phyloP scores from a whole-genome alignment of 2,113 vertebrate genomes.

The Mormyrus iriodes region DNA sequence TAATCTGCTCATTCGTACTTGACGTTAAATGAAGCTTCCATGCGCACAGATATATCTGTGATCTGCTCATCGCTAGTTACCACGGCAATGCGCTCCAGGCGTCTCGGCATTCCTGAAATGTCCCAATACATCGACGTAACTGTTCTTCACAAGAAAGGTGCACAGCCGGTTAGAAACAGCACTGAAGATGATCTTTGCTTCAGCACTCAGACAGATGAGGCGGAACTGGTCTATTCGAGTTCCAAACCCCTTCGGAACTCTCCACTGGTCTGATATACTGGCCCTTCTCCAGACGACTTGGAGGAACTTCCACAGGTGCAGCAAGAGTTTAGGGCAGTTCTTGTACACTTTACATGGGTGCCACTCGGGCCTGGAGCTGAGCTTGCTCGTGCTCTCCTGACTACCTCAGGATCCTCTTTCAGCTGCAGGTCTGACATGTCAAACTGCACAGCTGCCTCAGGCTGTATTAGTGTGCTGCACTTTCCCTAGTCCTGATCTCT shows the following conservation, averaged over 20 bases:
- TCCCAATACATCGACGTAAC: not conserved
- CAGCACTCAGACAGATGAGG: conserved; percentile 14
- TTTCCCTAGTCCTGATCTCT: conserved; percentile 22
- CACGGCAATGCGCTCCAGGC: not conserved
- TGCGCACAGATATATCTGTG: too few relatives aligned
- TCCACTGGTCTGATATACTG: conserved; percentile 18
- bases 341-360: conserved; percentile 23
- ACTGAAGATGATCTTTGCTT: conserved; percentile 26
- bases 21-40: too few relatives aligned
- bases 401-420: conserved; percentile 19
- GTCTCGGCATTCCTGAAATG: not conserved
- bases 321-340: conserved; percentile 14
- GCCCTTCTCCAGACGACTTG: conserved; percentile 13
- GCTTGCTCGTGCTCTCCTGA: conserved; percentile 8
- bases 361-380: conserved; percentile 21
- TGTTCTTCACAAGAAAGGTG: not conserved
- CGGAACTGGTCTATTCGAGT: conserved; percentile 24
- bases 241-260: conserved; percentile 18
- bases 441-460: conserved; percentile 6
- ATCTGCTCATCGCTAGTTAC: too few relatives aligned
- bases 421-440: conserved; percentile 12
- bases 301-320: conserved; percentile 11
- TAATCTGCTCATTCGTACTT: too few relatives aligned
- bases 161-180: conserved; percentile 5
- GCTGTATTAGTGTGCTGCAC: conserved; percentile 9